Evolutionary conservation across 2,888 invertebrate genomes (phyloP), one percentile per base, ranked within the genome.

Genomic region (Eilema griseolum): DNA sequence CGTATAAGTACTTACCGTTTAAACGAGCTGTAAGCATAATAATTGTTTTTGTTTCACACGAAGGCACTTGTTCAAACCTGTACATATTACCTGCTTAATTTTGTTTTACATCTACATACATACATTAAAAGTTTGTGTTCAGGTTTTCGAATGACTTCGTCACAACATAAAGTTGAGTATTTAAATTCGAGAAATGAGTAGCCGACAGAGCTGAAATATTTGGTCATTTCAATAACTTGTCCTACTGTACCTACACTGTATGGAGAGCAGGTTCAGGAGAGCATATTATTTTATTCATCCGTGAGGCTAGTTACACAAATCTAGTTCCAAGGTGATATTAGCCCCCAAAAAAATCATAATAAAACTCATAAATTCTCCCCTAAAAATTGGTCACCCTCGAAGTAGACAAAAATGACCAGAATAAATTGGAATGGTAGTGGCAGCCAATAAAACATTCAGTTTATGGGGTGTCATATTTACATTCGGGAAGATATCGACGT

Each of bases 381-480:
- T 89, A 89, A 92, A 92, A 91, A 91, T 89, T 92, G 93, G 91
- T 92, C 92, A 93, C 94, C 95, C 95, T 92, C 90, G 88, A 89
- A 85, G 86, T 90, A 93, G 90, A 92, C 91, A 94, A 94, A 94
- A 95, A 94, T 95, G 94, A 94, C 95, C 95, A 94, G 93, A 92
- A 94, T 94, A 95, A 95, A 95, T 95, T 95, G 94, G 93, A 91
- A 94, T 93, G 91, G 91, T 88, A 91, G 91, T 94, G 92, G 92
- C 90, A 93, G 90, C 89, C 93, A 86, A 95, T 95, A 95, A 95
- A 95, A 94, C 93, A 94, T 91, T 93, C 91, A 91, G 90, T 95
- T 95, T 95, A 95, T 94, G 92, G 94, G 93, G 95, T 95, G 95
- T 95, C 94, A 94, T 95, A 94, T 95, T 95, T 95, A 95, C 95